Percentiles rank a stretch among this genome's conserved stretches.
Conservation (phyloP, 2,113 vertebrate genomes). For the Saccopteryx bilineata region DNA sequence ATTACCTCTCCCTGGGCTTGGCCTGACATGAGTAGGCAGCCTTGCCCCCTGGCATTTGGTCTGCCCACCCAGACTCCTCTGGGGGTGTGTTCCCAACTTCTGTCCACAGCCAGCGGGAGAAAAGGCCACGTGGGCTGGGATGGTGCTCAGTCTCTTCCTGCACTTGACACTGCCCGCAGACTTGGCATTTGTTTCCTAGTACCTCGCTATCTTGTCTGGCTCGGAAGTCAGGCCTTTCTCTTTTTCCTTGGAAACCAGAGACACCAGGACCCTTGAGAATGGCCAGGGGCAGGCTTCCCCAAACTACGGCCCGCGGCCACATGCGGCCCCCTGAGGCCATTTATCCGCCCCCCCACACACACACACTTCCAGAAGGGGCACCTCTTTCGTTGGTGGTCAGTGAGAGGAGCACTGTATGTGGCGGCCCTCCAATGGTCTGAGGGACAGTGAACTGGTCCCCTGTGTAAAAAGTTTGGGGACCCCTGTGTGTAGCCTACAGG, state of each 20-base stretch:
- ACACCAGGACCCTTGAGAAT: neutral
- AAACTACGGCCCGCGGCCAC: too few species aligned
- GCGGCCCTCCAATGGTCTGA: too few species aligned
- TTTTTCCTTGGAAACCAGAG: neutral
- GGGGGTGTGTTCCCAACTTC: neutral
- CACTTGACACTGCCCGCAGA: neutral
- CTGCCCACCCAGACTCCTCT: neutral
- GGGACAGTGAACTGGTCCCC: too few species aligned
- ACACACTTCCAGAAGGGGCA: too few species aligned
- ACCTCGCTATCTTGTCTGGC: neutral
- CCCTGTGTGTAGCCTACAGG: neutral
- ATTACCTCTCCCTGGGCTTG: constrained; percentile 31
- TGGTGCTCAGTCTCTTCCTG: neutral
- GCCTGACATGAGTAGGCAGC: neutral
- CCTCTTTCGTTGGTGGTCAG: too few species aligned
- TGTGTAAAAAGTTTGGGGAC: too few species aligned
- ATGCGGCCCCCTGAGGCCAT: too few species aligned
- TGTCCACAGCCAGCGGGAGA: neutral
- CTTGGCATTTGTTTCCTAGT: neutral
- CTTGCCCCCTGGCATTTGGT: neutral
- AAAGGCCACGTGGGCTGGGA: neutral
- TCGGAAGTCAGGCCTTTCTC: neutral
- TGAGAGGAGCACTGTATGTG: too few species aligned
- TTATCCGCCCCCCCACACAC: too few species aligned
- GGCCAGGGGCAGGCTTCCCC: too few species aligned